phyloP scores from a whole-genome alignment of 2,888 invertebrate species.

The Microctonus aethiopoides region DNA sequence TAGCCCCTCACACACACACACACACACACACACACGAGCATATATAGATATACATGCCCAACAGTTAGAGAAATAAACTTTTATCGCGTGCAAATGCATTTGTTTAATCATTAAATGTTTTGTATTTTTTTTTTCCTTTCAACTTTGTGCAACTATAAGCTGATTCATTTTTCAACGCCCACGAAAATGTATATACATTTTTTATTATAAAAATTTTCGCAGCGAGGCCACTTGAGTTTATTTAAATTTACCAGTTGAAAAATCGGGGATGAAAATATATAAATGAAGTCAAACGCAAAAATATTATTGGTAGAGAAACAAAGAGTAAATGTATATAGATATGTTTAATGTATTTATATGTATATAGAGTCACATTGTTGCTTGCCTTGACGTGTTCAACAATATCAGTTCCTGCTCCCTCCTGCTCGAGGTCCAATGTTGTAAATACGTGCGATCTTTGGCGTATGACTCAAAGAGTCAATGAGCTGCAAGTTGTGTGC shows the following conservation, averaged over 20 bases:
- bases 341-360: too few species aligned
- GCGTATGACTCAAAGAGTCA: slow-evolving; percentile 49
- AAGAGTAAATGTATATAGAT: neutral
- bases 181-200: neutral
- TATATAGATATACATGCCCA: neutral
- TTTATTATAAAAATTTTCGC: neutral
- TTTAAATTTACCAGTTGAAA: neutral
- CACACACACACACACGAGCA: too few species aligned
- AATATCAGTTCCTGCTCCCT: slow-evolving; percentile 55
- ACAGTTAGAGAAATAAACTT: neutral
- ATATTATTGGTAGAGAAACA: neutral
- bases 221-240: neutral
- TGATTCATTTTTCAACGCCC: neutral
- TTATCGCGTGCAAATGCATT: neutral
- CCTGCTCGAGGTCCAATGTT: slow-evolving; percentile 49
- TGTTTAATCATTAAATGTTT: too few species aligned
- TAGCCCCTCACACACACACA: neutral
- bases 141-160: too few species aligned
- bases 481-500: slow-evolving; percentile 42
- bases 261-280: neutral
- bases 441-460: slow-evolving; percentile 27
- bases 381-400: slow-evolving; percentile 37
- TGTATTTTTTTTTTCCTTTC: too few species aligned
- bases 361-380: too few species aligned
- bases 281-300: neutral